Evolutionary conservation across 2,888 invertebrate genomes (phyloP), one percentile per base, ranked within the genome.

Genomic region (Orthosia cruda): DNA sequence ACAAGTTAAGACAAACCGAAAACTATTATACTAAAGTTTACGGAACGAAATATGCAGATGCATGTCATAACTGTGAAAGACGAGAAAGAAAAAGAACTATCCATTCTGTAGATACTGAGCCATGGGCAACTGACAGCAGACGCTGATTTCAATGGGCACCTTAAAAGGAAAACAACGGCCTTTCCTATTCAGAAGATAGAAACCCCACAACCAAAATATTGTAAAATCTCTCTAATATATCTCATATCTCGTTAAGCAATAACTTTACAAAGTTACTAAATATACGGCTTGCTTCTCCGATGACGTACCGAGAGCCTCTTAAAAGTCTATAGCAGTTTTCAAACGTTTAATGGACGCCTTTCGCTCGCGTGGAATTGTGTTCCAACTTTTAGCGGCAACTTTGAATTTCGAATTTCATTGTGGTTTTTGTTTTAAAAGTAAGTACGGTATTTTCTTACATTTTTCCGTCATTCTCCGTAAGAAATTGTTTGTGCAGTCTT

Each of bases 221-320:
- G 74, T 83, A 72, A 87, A 83, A 71, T 76, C 69, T 71, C 69
- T 86, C 18, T 74, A 72, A 74, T 75, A n/a, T n/a, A 83, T 77
- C 74, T 76, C 74, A 63, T 70, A 84, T 87, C 84, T 86, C 83
- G 85, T 87, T 87, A 75, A 77, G 85, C 87, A 86, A 87, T 90
- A 89, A 90, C 84, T 86, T 88, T 81, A 92, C 92, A 91, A 91
- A 90, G 90, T 92, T 89, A 86, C 89, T 87, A 89, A 92, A 91
- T 91, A 90, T 90, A 90, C 84, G 89, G 84, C 84, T 84, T 80
- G 80, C 57, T 74, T 90, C 87, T 78, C 87, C 89, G 89, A 88
- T 89, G 89, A 90, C 85, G 89, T 88, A 88, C 86, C 75, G 85
- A 89, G 87, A 89, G 88, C 86, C 86, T 90, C 91, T 90, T 92